Base-by-base conservation (phyloP, 2,888 invertebrate genomes). In the Temnothorax unifasciatus region DNA sequence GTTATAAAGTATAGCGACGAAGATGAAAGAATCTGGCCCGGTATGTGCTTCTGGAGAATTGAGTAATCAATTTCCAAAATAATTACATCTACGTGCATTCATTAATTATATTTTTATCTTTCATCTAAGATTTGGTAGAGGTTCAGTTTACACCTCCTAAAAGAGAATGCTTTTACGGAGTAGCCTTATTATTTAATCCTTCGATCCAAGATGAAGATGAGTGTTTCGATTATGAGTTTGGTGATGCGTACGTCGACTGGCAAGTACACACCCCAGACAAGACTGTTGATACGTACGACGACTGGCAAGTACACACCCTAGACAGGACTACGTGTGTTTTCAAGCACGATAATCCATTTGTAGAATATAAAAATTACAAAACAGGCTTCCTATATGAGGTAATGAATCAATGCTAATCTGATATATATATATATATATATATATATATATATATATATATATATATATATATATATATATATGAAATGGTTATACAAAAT, bases 171-270 rank as follows among this genome's bases (percentile, higher is more conserved):
- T 13, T 13, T 18, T 47, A 25, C 25, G 59, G 18, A 38, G 1
- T 81, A 25, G 6, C 59, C 3, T 81, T 81, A 15, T 73, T 81
- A n/a, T 18, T 81, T 13, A 47, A 81, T n/a, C 73, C 79, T 25
- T 81, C 0, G 0, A 73, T 81, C 0, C 25, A 73, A 8, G 18
- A 59, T 59, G 47, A 59, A 47, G 9, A 8, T 25, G 59, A 71
- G 25, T 81, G 79, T 25, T 1, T 3, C 18, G 1, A 73, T 3
- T 73, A 71, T 38, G 5, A 47, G 41, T 0, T 79, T 71, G 6
- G 4, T 38, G 13, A 69, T 8, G 4, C 3, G 0, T 1, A 34
- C 2, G 8, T 47, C 3, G 29, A 18, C 6, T 18, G 18, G 8
- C 25, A 21, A 8, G 8, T 71, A 71, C 79, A 81, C 34, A 44